These are phyloP conservation scores for Capitulum mitella DNA, from an alignment of 2,888 invertebrate genomes.

Conservation along the genomic window DNA sequence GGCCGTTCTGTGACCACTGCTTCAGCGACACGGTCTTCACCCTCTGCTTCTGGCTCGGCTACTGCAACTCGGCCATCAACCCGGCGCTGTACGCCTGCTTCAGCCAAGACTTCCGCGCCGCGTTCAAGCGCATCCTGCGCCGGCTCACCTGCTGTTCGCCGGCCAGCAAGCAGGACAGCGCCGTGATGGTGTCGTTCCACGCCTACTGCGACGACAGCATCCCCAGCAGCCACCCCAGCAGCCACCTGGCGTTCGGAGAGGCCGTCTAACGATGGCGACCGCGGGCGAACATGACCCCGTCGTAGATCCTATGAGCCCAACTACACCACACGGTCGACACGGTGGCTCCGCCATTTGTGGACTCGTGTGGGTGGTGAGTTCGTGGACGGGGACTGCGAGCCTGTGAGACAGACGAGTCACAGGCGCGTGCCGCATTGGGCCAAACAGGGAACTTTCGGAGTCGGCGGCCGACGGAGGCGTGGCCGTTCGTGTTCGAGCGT, in stretches of 20 bases:
- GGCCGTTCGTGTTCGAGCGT: too few relatives aligned
- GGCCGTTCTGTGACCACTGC: constrained; percentile 81
- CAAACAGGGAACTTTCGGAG: too few relatives aligned
- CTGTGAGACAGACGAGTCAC: too few relatives aligned
- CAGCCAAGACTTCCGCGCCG: constrained; percentile 89
- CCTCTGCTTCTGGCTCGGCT: constrained; percentile 92
- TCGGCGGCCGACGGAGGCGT: too few relatives aligned
- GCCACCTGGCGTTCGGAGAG: neutral
- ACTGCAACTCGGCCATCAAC: constrained; percentile 93
- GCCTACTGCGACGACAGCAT: neutral
- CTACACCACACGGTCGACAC: too few relatives aligned
- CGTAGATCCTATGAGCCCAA: too few relatives aligned
- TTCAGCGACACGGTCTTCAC: constrained; percentile 79
- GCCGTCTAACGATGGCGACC: too few relatives aligned
- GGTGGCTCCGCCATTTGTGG: too few relatives aligned
- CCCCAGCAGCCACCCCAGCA: neutral
- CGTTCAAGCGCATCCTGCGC: constrained; percentile 80
- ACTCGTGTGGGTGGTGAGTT: too few relatives aligned
- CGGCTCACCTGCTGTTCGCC: neutral
- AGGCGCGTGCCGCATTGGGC: too few relatives aligned
- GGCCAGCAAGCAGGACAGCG: neutral
- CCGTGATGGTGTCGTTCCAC: neutral
- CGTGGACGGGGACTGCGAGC: too few relatives aligned
- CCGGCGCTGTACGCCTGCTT: constrained; percentile 91
- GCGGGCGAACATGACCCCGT: too few relatives aligned